Base-by-base conservation (phyloP, 2,797 vertebrate species). In the Orientallactaga sibirica region DNA sequence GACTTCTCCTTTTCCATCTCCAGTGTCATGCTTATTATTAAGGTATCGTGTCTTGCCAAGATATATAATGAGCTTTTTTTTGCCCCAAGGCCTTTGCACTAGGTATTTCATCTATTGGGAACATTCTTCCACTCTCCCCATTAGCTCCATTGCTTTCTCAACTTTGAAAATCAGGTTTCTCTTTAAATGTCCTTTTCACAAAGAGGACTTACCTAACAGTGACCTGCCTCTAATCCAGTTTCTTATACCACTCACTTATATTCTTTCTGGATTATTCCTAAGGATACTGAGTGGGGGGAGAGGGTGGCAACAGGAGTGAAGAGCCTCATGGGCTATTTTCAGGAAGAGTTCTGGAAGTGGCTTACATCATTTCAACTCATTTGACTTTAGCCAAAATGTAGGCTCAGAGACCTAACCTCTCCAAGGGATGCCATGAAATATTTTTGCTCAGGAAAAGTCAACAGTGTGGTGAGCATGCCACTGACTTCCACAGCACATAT, bases 111-210 rank as follows among this genome's bases (percentile, higher is more conserved):
- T 68, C 68, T 91, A 7, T 9, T 55, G 7, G 27, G 52, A 85
- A 70, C 61, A 11, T 37, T 58, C 76, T 2, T 62, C 73, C 62
- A 12, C 33, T 86, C 19, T 55, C 43, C 10, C 25, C 27, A 78
- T 0, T n/a, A 73, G 25, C 18, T 80, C 84, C 27, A 19, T 70
- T 86, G 25, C 79, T 93, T 90, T 61, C 76, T 91, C 81, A 61
- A 9, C 70, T 92, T 91, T 78, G 61, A 24, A 88, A 73, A 75
- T 79, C 27, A 73, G 12, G 55, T 90, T 29, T 89, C 43, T 82
- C 19, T 88, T 86, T 64, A 83, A 94, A 88, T 90, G 41, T 68
- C 62, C 58, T 73, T 92, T 37, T 71, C 83, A 64, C 79, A 87
- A 79, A 92, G 74, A 58, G 29, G 61, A 64, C 37, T 92, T 88